Evolutionary conservation across 2,797 vertebrate species (phyloP).

Genomic region (Emys orbicularis): DNA sequence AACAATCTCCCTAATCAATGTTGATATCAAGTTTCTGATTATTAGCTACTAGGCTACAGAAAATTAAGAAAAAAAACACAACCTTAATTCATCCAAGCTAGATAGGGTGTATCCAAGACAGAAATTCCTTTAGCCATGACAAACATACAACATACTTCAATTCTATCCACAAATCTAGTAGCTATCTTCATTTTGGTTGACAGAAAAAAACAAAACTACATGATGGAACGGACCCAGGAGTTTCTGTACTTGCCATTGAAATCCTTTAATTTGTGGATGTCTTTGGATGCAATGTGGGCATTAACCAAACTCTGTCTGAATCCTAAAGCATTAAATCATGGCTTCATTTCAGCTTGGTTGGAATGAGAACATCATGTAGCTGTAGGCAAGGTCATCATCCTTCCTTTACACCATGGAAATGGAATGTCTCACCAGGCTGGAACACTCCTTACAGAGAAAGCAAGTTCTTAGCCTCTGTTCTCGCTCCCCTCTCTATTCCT

Average conservation of each 20-base stretch:
- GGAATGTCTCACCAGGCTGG: conserved; percentile 26
- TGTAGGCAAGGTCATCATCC: conserved; percentile 20
- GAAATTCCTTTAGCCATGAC: conserved; percentile 19
- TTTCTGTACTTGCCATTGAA: conserved; percentile 31
- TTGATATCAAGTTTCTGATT: background rate
- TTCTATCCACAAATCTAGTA: conserved; percentile 30
- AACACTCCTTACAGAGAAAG: conserved; percentile 16
- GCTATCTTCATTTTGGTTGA: conserved; percentile 45
- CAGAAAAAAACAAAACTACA: conserved; percentile 13
- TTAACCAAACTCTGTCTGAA: conserved; percentile 46
- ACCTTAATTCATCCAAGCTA: conserved; percentile 7
- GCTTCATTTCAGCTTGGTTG: conserved; percentile 64
- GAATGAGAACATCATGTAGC: conserved; percentile 44
- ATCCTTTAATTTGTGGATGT: conserved; percentile 47
- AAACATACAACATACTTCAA: background rate
- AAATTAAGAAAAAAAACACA: background rate
- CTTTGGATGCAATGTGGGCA: conserved; percentile 40
- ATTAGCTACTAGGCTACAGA: background rate
- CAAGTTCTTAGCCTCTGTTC: background rate
- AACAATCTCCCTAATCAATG: background rate
- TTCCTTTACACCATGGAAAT: background rate
- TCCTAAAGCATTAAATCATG: conserved; percentile 51
- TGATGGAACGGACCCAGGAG: conserved; percentile 54
- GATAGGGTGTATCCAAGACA: conserved; percentile 18
- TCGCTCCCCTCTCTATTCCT: background rate